These are phyloP conservation scores for Drosophila nikananu DNA, from an alignment of 1,140 invertebrate species.

Conservation along the genomic window DNA sequence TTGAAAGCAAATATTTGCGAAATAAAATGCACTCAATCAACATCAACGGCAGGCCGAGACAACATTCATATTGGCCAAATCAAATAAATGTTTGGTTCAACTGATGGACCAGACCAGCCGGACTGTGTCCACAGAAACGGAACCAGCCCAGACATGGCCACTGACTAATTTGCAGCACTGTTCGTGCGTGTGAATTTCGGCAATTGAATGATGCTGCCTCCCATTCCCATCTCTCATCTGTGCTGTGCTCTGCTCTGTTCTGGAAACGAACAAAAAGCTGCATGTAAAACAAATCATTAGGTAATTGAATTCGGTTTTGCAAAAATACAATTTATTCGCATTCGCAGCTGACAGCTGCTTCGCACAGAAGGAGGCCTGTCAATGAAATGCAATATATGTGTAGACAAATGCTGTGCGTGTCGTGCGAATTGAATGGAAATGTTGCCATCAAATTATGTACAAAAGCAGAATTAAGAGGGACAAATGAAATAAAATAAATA, in stretches of 20 bases:
- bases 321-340: conserved; percentile 74
- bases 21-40: conserved; percentile 66
- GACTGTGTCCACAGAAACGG: conserved; percentile 6
- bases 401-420: conserved; percentile 53
- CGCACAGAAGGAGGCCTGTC: conserved; percentile 55
- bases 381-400: conserved; percentile 67
- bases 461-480: conserved; percentile 11
- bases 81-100: conserved; percentile 51
- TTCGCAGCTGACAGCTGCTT: conserved; percentile 70
- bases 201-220: conserved; percentile 35
- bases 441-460: conserved; percentile 47
- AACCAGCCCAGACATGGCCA: conserved; percentile 25
- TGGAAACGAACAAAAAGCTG: conserved; percentile 44
- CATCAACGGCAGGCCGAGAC: conserved; percentile 55
- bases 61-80: conserved; percentile 53
- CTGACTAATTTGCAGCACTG: conserved; percentile 74
- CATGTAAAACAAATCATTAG: conserved; percentile 79
- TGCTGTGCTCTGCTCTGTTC: neutral
- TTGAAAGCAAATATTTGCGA: conserved; percentile 33
- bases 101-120: conserved; percentile 22
- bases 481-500: conserved; percentile 16
- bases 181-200: conserved; percentile 66
- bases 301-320: conserved; percentile 70
- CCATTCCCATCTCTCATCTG: neutral
- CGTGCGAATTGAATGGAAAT: conserved; percentile 50